phyloP scores from a whole-genome alignment of 1,140 invertebrate genomes.

The Panulirus ornatus region DNA sequence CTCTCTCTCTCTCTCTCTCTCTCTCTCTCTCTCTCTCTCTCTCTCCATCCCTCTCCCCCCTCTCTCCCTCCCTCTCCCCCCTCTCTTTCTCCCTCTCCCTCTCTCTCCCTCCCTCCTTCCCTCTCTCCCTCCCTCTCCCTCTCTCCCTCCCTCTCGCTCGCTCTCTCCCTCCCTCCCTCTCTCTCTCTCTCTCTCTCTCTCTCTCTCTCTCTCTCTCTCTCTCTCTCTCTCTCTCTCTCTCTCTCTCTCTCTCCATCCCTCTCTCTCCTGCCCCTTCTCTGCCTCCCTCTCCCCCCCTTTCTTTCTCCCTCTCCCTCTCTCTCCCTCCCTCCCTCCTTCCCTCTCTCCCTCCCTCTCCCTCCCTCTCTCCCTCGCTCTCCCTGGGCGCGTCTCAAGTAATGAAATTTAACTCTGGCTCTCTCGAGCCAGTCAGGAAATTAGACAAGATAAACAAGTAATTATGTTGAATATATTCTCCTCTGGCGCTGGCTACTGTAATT shows the following conservation, averaged over 20 bases:
- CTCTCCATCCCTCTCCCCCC: too few relatives aligned
- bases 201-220: background rate
- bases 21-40: too few relatives aligned
- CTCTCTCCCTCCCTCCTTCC: too few relatives aligned
- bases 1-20: too few relatives aligned
- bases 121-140: background rate
- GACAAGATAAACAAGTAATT: slow-evolving; percentile 45
- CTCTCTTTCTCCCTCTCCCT: too few relatives aligned
- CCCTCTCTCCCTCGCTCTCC: background rate
- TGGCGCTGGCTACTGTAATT: slow-evolving; percentile 8
- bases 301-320: background rate
- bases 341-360: background rate
- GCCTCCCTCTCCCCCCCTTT: background rate
- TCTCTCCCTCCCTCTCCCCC: too few relatives aligned
- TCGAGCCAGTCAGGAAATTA: slow-evolving; percentile 19
- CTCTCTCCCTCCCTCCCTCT: background rate
- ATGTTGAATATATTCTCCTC: slow-evolving; percentile 27
- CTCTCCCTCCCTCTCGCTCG: background rate
- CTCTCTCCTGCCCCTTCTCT: background rate
- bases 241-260: background rate
- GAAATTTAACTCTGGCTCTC: slow-evolving; percentile 11
- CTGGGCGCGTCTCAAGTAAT: background rate
- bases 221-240: background rate
- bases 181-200: background rate
- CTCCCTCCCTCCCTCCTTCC: background rate